phyloP scores from a whole-genome alignment of 1,140 invertebrate species.

The Papilio machaon region DNA sequence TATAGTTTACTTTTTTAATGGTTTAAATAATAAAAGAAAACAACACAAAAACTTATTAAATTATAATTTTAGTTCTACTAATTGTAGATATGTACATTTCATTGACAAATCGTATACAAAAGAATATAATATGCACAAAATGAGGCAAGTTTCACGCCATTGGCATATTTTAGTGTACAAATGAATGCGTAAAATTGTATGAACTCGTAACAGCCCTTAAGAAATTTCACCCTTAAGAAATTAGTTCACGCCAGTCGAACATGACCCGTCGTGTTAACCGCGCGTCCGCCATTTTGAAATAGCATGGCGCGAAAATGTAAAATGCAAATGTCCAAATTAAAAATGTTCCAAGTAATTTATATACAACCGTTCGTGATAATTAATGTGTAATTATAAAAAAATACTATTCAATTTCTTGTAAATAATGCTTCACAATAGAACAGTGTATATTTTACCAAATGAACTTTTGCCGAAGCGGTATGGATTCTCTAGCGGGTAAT shows the following conservation, averaged over 20 bases:
- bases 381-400: neutral
- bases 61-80: neutral
- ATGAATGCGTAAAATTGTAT: conserved; percentile 51
- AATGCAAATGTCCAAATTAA: conserved; percentile 49
- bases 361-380: neutral
- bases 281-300: conserved; percentile 45
- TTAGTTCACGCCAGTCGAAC: conserved; percentile 67
- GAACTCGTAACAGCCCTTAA: conserved; percentile 54
- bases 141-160: neutral
- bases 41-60: no score
- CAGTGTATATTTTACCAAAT: conserved; percentile 77
- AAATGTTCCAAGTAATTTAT: conserved; percentile 46
- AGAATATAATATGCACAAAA: neutral
- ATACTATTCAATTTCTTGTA: neutral
- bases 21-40: no score
- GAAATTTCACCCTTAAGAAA: conserved; percentile 69
- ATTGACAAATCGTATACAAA: conserved; percentile 2
- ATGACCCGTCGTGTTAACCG: conserved; percentile 55
- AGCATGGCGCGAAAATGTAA: conserved; percentile 57
- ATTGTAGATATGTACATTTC: neutral
- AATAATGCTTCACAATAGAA: conserved; percentile 74
- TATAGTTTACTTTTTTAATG: neutral
- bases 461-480: conserved; percentile 76
- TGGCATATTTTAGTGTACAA: conserved; percentile 4
- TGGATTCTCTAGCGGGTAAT: conserved; percentile 61